phyloP scores from a whole-genome alignment of 2,797 vertebrate genomes.

The Chrysocyon brachyurus region DNA sequence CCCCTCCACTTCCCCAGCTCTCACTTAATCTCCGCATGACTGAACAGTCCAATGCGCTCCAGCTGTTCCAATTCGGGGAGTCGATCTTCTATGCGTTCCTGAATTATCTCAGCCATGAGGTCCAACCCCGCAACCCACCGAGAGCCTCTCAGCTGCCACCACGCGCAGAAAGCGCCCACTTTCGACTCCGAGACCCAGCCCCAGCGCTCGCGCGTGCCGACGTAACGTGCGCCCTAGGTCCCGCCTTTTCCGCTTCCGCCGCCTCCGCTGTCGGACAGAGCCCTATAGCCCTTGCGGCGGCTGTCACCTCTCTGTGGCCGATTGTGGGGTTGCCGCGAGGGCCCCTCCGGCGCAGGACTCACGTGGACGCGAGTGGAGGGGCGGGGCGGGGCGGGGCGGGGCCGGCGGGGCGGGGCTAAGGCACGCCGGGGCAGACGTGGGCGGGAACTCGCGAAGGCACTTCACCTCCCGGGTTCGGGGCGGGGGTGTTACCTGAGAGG shows the following conservation, averaged over 20 bases:
- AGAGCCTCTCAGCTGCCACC: accelerated
- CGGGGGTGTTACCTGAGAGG: background rate
- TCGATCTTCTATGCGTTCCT: slow-evolving; percentile 94
- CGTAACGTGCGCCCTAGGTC: background rate
- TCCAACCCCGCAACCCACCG: accelerated
- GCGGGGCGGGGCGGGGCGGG: background rate
- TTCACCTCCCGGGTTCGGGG: accelerated
- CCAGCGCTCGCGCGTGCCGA: background rate
- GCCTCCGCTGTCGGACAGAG: background rate
- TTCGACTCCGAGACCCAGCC: accelerated
- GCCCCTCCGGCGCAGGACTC: accelerated
- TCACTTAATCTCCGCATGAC: slow-evolving; percentile 94
- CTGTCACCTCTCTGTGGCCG: slow-evolving; percentile 59
- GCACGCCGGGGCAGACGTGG: accelerated
- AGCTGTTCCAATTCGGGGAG: slow-evolving; percentile 96
- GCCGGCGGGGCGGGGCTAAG: background rate
- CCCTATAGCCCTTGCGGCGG: accelerated
- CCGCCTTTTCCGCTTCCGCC: slow-evolving; percentile 81
- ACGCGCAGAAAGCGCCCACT: accelerated
- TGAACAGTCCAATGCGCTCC: slow-evolving; percentile 96
- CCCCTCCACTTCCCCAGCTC: slow-evolving; percentile 35
- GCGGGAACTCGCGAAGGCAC: accelerated
- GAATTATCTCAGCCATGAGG: slow-evolving; percentile 95
- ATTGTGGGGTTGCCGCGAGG: slow-evolving; percentile 13
- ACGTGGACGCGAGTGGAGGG: accelerated